phyloP scores from a whole-genome alignment of 2,797 vertebrate genomes.

The Coranthus polyacanthus region DNA sequence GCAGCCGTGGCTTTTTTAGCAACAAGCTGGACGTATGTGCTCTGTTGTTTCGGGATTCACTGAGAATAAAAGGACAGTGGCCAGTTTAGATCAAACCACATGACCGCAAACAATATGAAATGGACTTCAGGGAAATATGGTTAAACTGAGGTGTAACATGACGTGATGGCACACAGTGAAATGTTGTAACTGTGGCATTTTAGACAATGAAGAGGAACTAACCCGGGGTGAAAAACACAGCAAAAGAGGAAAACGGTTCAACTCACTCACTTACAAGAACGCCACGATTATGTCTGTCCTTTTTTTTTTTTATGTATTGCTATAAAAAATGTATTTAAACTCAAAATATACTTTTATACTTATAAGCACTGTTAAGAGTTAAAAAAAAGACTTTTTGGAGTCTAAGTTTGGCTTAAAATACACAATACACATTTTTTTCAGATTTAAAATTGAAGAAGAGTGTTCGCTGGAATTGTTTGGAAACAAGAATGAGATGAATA shows the following conservation, averaged over 20 bases:
- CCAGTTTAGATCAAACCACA: slow-evolving; percentile 25
- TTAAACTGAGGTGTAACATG: background rate
- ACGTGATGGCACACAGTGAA: background rate
- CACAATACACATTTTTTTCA: too few species aligned
- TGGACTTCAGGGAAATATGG: slow-evolving; percentile 9
- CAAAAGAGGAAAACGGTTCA: background rate
- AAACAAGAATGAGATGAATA: too few species aligned
- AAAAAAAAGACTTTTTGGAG: too few species aligned
- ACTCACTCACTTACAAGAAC: too few species aligned
- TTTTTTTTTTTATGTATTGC: too few species aligned
- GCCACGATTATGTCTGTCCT: too few species aligned
- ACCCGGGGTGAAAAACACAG: background rate
- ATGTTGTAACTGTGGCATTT: background rate
- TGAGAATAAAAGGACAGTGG: slow-evolving; percentile 44
- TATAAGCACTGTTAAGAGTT: too few species aligned
- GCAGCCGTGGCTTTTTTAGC: slow-evolving; percentile 28
- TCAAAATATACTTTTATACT: too few species aligned
- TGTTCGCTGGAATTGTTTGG: too few species aligned
- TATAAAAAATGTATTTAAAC: too few species aligned
- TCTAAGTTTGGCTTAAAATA: too few species aligned
- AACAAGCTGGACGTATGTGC: slow-evolving; percentile 42
- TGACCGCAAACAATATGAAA: background rate
- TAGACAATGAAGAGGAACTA: background rate
- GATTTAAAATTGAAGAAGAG: too few species aligned
- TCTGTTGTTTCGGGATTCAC: slow-evolving; percentile 53